These are phyloP conservation scores for Eristalis intricaria DNA, from an alignment of 2,888 invertebrate species.

Conservation along the genomic window DNA sequence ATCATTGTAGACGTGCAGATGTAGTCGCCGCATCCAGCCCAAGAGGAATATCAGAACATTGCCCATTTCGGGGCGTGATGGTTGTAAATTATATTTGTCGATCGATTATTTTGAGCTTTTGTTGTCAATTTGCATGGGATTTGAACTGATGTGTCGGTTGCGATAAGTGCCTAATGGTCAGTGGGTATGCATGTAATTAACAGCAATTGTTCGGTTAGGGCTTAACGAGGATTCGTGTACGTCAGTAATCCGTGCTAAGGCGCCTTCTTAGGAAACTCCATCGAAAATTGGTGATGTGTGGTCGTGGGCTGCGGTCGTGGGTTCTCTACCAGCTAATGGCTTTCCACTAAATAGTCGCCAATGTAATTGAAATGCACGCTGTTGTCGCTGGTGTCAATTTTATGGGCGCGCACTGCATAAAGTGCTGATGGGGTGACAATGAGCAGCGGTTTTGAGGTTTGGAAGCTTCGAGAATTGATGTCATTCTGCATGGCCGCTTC, in stretches of 20 bases:
- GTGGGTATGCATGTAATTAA: conserved; percentile 6
- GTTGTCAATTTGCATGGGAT: conserved; percentile 5
- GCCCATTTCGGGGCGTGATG: background rate
- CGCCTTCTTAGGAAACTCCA: background rate
- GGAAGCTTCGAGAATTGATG: background rate
- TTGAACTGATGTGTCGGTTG: background rate
- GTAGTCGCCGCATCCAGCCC: background rate
- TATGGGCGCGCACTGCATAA: background rate
- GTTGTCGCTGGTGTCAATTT: background rate
- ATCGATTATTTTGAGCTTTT: conserved; percentile 5
- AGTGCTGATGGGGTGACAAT: background rate
- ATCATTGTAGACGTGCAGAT: background rate
- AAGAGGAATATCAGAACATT: background rate
- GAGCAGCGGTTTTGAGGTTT: background rate
- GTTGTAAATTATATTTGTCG: conserved; percentile 10
- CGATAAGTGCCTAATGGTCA: conserved; percentile 13
- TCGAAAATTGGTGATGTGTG: background rate
- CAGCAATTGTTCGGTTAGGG: conserved; percentile 38
- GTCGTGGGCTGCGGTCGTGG: background rate
- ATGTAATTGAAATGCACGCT: background rate
- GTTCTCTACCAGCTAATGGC: background rate
- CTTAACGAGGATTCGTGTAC: conserved; percentile 41
- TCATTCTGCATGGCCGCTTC: background rate
- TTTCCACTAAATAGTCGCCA: background rate
- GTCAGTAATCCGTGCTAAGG: conserved; percentile 10